Evolutionary conservation across 2,113 vertebrate genomes (phyloP), one percentile per base, ranked within the genome.

Genomic region (Rhinolophus ferrumequinum): DNA sequence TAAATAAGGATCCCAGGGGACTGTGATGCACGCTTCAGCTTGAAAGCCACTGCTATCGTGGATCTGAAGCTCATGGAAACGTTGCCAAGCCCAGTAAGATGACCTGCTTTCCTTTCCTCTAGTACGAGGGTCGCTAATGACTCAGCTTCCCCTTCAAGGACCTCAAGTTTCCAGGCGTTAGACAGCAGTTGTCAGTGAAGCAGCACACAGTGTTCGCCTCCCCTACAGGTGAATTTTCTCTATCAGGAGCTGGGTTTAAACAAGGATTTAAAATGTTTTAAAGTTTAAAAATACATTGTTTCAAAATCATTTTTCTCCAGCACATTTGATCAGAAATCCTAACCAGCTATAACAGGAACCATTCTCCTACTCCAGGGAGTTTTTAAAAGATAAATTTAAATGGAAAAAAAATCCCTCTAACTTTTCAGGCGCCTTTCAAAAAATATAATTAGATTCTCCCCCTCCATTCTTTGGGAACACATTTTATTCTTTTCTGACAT

Each of bases 311-410:
- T 79, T 77, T 50, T 82, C 73, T 41, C 35, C 6, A 88, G 82
- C 24, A 82, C 26, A 69, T 62, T 88, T 77, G 56, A 41, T 95
- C 38, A 87, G 56, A 96, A 97, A 96, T 88, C 64, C 26, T 73
- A 91, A 75, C 33, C 67, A 94, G 50, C 56, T 92, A 10, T 79
- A 86, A 91, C 67, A 96, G 69, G 96, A 96, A 56, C 26, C 11
- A 50, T 66, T 92, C 22, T 80, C 79, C 24, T 50, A 10, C 47
- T 95, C 47, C 18, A 64, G 38, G 58, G 64, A 90, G 19, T 66
- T 94, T 96, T 87, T 83, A 41, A 75, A 95, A 94, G 72, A 96
- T 69, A 96, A 58, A 75, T 86, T 88, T 96, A 94, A 96, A 64
- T 88, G 38, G 73, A 82, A 94, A 90, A 91, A 82, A 94, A 90